Evolutionary conservation across 2,888 invertebrate genomes (phyloP), one percentile per base, ranked within the genome.

Genomic region (Pseudococcus viburni): DNA sequence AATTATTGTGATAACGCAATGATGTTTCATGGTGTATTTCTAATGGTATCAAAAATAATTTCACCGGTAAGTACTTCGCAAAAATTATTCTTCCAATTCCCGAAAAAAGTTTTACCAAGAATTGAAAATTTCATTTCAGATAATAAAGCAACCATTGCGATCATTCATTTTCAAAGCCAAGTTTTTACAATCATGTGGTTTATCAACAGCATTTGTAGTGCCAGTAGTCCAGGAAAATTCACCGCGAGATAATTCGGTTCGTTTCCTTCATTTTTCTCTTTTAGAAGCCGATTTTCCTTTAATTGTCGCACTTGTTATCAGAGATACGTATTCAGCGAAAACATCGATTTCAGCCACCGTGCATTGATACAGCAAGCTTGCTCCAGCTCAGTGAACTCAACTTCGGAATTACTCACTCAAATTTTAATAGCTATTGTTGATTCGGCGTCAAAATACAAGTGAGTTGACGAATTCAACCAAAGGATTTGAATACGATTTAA

Each of bases 321-420:
- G 80, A 46, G 17, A n/a, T 8, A 46, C n/a, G 19, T 19, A 9
- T 8, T 33, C 46, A 46, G 73, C 5, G 33, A 73, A 73, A 7
- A 17, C 0, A 33, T 33, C 7, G 46, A 83, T 22, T 83, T 83
- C 46, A 83, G 80, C 33, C 80, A 83, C 33, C 80, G 80, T 19
- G 46, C 46, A 83, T 83, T 83, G 9, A 83, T 83, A 33, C 80
- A 83, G 19, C 80, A 46, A 46, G 80, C 80, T 19, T 83, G 80
- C 11, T 83, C 80, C n/a, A 19, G 46, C 6, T 46, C 80, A 3
- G 46, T 46, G 9, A 83, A 83, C 17, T 83, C 80, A 19, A 83
- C 80, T 9, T 83, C 80, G 15, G 80, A 83, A 46, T 83, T 83
- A 83, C 46, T 83, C 11, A 83, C 80, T n/a, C 80, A 83, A 19